These are phyloP conservation scores for Steromphala cineraria DNA, from an alignment of 2,888 invertebrate species.

Conservation along the genomic window DNA sequence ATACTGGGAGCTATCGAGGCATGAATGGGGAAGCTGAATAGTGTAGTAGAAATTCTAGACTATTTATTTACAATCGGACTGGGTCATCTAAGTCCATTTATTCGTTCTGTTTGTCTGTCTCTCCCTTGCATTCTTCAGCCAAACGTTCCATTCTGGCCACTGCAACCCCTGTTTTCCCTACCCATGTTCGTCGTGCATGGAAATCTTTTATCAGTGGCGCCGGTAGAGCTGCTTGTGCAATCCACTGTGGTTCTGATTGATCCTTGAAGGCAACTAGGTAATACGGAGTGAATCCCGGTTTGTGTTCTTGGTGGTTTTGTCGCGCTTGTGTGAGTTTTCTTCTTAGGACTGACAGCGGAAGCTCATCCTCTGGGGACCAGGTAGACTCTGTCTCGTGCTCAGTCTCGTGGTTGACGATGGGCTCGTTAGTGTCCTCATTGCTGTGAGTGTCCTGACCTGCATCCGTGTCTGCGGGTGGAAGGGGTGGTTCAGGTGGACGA, in stretches of 20 bases:
- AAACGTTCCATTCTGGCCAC: neutral
- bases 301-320: neutral
- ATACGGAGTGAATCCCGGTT: neutral
- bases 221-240: neutral
- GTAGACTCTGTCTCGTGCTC: no score
- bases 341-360: neutral
- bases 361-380: neutral
- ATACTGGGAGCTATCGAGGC: no score
- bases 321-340: neutral
- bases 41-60: no score
- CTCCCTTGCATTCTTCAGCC: neutral
- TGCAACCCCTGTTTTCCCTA: neutral
- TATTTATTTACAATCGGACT: no score
- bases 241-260: neutral
- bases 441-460: no score
- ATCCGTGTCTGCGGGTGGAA: no score
- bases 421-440: no score
- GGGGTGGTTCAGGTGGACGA: neutral
- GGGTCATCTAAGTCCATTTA: no score
- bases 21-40: no score
- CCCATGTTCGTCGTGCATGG: neutral
- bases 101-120: no score
- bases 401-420: no score
- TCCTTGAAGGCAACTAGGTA: neutral
- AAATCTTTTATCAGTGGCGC: neutral